These are phyloP conservation scores for Vultur gryphus DNA, from an alignment of 2,797 vertebrate genomes.

Conservation along the genomic window DNA sequence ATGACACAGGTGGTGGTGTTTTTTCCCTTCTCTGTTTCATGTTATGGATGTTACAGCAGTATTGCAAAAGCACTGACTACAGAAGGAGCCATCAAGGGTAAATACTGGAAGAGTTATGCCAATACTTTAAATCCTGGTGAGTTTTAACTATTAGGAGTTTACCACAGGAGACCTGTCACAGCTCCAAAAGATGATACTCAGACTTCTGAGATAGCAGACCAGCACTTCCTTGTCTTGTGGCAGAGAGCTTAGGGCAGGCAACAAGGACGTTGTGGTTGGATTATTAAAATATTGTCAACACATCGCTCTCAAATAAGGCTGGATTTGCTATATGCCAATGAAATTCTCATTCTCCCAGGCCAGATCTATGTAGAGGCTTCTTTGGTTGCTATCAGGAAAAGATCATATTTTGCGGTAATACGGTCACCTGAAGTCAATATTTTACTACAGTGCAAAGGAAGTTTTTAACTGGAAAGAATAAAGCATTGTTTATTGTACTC, in stretches of 20 bases:
- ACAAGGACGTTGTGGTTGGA: not conserved
- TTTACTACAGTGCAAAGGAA: conserved; percentile 26
- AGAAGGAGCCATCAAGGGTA: not conserved
- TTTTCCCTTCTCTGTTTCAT: not conserved
- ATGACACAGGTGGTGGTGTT: accelerated
- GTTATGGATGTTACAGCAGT: not conserved
- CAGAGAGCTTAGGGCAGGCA: not conserved
- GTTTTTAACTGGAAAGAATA: conserved; percentile 46
- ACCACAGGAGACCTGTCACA: not conserved
- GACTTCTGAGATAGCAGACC: not conserved
- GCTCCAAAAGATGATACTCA: not conserved
- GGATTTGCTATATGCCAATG: not conserved
- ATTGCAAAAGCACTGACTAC: not conserved
- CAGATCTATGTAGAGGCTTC: not conserved
- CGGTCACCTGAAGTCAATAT: conserved; percentile 42
- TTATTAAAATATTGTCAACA: not conserved
- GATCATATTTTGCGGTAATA: conserved; percentile 26
- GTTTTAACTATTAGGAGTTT: not conserved
- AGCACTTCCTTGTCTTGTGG: not conserved
- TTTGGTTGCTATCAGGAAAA: not conserved
- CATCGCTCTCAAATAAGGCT: not conserved
- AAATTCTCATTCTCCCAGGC: not conserved
- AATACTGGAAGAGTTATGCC: not conserved
- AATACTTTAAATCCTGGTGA: not conserved
- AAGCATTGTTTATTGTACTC: conserved; percentile 9